Base-by-base conservation (phyloP, 2,797 vertebrate genomes). In the Graptemys geographica region DNA sequence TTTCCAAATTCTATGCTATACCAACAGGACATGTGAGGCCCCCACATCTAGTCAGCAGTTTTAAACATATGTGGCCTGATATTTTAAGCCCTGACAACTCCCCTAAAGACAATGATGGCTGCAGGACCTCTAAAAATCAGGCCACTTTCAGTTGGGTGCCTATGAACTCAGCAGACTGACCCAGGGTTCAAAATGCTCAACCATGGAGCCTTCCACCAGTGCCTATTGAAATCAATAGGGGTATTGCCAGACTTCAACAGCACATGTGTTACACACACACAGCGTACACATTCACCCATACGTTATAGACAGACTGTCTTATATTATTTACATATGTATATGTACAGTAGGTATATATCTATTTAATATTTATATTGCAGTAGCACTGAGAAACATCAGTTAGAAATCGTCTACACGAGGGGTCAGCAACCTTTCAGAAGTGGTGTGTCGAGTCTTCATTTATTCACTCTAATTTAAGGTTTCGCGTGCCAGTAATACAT, bases 101-200 rank as follows among this genome's bases (percentile, higher is more conserved):
- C 82, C 83, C 44, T 65, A 51, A 89, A 92, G 33, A 25, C 79
- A 44, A 91, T 37, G 65, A 79, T 3, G 81, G 57, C 10, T 90
- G 5, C 5, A 79, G 86, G 41, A 86, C 52, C 83, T 81, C 76
- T 83, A 53, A 90, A 91, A 91, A 83, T 80, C 52, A 1, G 16
- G 28, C 62, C n/a, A 5, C 49, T 33, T 90, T 81, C 89, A 91
- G 90, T 91, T 11, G 74, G n/a, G 86, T 1, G 0, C 69, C 79
- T 87, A 2, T 3, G 27, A 93, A 82, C 31, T 37, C 81, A 90
- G 87, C 5, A 62, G 62, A 78, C 88, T 76, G 88, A 92, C 18
- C 15, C 82, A 90, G 88, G 86, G 80, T 90, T 28, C 86, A 90
- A 84, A 83, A 56, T 79, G 87, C 65, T 93, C 87, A 33, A 1